phyloP scores from a whole-genome alignment of 2,888 invertebrate species.

The Zaprionus lineosus region DNA sequence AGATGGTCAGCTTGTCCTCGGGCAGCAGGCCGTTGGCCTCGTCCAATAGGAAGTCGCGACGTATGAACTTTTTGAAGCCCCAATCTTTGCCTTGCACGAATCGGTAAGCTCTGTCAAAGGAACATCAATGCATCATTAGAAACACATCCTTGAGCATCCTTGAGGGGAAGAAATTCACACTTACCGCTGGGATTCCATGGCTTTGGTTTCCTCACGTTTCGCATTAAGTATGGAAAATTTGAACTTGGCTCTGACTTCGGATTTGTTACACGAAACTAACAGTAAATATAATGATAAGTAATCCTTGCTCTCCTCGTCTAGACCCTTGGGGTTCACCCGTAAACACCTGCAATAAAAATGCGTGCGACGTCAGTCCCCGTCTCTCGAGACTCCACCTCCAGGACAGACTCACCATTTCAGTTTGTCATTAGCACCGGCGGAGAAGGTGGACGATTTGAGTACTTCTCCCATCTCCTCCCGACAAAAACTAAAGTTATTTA shows the following conservation, averaged over 20 bases:
- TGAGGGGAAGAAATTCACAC: too few species aligned
- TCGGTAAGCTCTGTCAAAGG: slow-evolving; percentile 91
- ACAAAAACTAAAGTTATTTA: slow-evolving; percentile 99
- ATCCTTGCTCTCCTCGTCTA: slow-evolving; percentile 99
- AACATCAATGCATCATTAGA: too few species aligned
- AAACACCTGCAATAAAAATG: slow-evolving; percentile 90
- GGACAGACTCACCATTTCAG: slow-evolving; percentile 97
- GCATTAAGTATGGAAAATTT: slow-evolving; percentile 99
- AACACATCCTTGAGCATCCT: too few species aligned
- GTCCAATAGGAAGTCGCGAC: slow-evolving; percentile 98
- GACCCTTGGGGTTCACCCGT: slow-evolving; percentile 99
- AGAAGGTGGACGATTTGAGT: slow-evolving; percentile 99
- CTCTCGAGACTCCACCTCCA: too few species aligned
- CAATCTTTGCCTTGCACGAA: slow-evolving; percentile 99
- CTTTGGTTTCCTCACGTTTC: slow-evolving; percentile 99
- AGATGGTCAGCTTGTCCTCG: slow-evolving; percentile 99
- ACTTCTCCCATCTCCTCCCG: slow-evolving; percentile 99
- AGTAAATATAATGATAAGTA: slow-evolving; percentile 99
- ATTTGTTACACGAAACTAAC: slow-evolving; percentile 99
- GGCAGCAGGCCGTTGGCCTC: slow-evolving; percentile 99
- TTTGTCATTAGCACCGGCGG: slow-evolving; percentile 99
- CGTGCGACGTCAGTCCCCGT: too few species aligned
- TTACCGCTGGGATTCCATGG: slow-evolving; percentile 94
- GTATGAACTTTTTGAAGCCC: slow-evolving; percentile 99
- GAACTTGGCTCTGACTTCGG: slow-evolving; percentile 99